Evolutionary conservation across 2,797 vertebrate species (phyloP), one percentile per base, ranked within the genome.

Genomic region (Pelochelys cantorii): DNA sequence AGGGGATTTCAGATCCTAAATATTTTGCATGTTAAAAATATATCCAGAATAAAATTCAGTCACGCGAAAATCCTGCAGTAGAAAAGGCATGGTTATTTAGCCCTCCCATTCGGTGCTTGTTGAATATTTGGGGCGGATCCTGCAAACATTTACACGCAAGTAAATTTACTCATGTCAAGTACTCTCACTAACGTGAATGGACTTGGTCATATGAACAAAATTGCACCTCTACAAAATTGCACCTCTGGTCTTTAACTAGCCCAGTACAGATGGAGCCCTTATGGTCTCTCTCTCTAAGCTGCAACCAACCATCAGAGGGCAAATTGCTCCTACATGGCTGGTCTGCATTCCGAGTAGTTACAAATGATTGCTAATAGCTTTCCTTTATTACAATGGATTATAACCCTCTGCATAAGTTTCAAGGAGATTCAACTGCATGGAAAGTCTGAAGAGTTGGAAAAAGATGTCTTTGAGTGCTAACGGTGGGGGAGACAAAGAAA

Each of bases 41-140:
- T 85, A 81, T 74, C 88, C 9, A 81, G 81, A 83, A 65, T 79
- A 52, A 88, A 90, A 83, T 86, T 34, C 62, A n/a, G 18, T 68
- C 65, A 20, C 65, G 34, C 17, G n/a, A 68, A 68, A n/a, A 68
- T 68, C 23, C 37, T 12, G 7, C 23, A 27, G 71, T 27, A 75
- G 31, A 34, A 25, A 74, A 37, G 5, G 10, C 2, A 9, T 9
- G 65, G 65, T 17, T 17, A 34, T 68, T 68, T 68, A 68, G 18
- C n/a, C 17, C 65, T 20, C 65, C 65, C n/a, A 5, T 68, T 34
- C 10, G 20, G n/a, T 68, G n/a, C 8, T 68, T 68, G 65, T 31
- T 17, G n/a, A 29, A 3, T 74, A 4, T 7, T 55, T 81, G 89
- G 83, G 42, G 27, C 15, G 34, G 79, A 23, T 77, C 34, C 1